Conservation (phyloP, 2,888 invertebrate species). For the Thymelicus sylvestris region DNA sequence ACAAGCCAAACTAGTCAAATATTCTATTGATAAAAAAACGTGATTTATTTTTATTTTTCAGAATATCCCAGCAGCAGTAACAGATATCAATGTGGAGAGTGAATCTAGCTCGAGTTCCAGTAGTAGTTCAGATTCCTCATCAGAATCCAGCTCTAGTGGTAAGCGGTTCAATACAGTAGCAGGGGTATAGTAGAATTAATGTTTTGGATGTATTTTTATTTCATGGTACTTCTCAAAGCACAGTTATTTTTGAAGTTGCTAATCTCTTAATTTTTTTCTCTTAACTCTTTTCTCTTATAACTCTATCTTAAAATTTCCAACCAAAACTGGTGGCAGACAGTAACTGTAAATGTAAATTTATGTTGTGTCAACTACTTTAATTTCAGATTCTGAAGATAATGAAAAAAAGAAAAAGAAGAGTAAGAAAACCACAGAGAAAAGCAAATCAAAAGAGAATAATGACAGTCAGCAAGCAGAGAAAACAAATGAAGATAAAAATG, state of each 20-base stretch:
- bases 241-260: no score
- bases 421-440: conserved; percentile 58
- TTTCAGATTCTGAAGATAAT: conserved; percentile 61
- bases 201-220: no score
- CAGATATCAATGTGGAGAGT: conserved; percentile 69
- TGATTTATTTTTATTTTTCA: conserved; percentile 46
- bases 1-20: no score
- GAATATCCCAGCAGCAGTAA: conserved; percentile 70
- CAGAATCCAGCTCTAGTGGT: conserved; percentile 73
- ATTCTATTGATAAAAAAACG: background rate
- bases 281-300: no score
- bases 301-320: no score
- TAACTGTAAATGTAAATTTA: no score
- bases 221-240: no score
- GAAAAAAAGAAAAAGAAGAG: conserved; percentile 55
- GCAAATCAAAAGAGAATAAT: conserved; percentile 52
- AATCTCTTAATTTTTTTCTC: no score
- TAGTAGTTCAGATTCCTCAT: conserved; percentile 62
- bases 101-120: conserved; percentile 70
- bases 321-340: no score
- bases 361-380: conserved; percentile 23
- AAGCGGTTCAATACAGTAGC: conserved; percentile 37
- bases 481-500: conserved; percentile 40
- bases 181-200: no score
- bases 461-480: conserved; percentile 43